Evolutionary conservation across 2,797 vertebrate genomes (phyloP).

Genomic region (Siniperca scherzeri): DNA sequence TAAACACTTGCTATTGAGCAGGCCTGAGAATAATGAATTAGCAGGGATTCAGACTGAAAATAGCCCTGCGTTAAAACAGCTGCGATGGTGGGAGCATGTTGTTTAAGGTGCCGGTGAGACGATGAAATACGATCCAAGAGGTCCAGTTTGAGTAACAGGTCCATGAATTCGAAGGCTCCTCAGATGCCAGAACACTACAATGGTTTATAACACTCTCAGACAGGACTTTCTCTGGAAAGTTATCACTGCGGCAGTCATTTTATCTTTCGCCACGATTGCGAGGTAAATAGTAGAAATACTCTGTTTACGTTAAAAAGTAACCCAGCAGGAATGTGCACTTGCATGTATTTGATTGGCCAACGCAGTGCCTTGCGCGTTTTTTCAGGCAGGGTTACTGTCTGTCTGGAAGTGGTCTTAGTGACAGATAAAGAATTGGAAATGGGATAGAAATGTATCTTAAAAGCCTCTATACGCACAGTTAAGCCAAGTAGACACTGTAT

Average conservation of each 20-base stretch:
- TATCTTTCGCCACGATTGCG: neutral
- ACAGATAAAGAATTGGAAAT: no score
- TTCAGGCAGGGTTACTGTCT: no score
- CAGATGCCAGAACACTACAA: neutral
- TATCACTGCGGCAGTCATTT: neutral
- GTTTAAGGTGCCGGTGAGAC: neutral
- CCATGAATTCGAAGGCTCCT: no score
- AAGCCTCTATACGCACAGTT: neutral
- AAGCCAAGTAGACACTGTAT: neutral
- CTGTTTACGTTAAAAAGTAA: no score
- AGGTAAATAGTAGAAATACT: neutral
- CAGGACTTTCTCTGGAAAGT: neutral
- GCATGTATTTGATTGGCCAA: no score
- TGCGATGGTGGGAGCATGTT: neutral
- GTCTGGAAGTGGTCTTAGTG: no score
- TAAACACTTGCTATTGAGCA: constrained; percentile 2
- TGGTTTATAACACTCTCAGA: neutral
- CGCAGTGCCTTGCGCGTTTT: no score
- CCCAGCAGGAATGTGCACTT: no score
- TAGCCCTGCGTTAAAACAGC: neutral
- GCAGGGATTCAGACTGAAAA: neutral
- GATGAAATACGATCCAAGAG: neutral
- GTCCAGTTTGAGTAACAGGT: neutral
- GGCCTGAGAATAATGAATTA: neutral
- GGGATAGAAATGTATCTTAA: no score